Evolutionary conservation across 92 coral and sea anemone genomes (phyloP), one percentile per base, ranked within the genome.

Genomic region (Chrysogorgia sp.): DNA sequence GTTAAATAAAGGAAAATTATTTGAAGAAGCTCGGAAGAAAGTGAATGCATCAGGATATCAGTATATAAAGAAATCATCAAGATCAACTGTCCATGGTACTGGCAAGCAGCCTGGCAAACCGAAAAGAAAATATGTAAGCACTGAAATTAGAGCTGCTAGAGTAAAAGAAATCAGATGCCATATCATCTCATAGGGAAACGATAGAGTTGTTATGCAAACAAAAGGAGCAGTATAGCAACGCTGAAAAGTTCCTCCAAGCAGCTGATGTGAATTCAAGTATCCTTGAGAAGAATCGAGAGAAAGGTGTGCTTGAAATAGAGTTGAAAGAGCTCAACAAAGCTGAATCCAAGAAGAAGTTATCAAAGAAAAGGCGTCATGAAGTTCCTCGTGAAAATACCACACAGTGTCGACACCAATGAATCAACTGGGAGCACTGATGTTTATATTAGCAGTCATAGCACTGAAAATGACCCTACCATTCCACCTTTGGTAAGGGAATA

Each of bases 261-360:
- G 80, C 80, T 1, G 80, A 74, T 17, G 60, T 74, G n/a, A 74
- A 74, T 3, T 56, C 55, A 22, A 35, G 22, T 19, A 74, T 74
- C 0, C 43, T 55, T 22, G 80, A 55, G 29, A 56, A 74, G 24
- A 58, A 58, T 29, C 22, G 30, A 23, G 67, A 74, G 67, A 56
- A 56, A 25, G 19, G 53, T 30, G 60, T 35, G 34, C 55, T 74
- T 10, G 55, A 74, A 30, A 74, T 29, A 20, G 68, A 74, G 57
- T 0, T 49, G 31, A 33, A 55, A 35, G 30, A 26, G 29, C 28
- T 74, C 49, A 74, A 56, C 53, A 74, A 74, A 29, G 75, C 75
- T 68, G 45, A 68, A 52, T 41, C 58, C 7, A 68, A 68, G 3
- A 68, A 68, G 45, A 24, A 30, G 9, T 40, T 52, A n/a, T 40